phyloP scores from a whole-genome alignment of 37 sponge, comb jelly and placozoan species.

The Diacarnus erythraeanus region DNA sequence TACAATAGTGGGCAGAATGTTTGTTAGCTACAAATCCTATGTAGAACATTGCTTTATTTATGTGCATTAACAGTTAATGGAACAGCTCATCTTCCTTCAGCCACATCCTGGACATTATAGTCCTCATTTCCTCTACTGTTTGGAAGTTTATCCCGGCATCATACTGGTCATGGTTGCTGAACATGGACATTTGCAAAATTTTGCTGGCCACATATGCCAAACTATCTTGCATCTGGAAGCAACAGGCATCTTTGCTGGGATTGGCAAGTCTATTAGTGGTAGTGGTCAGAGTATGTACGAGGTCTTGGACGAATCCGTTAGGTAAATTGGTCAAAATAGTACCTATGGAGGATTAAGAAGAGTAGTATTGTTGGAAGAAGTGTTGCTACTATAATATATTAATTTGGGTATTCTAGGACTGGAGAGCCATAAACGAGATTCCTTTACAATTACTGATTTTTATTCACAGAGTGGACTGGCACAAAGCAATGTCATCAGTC shows the following conservation, averaged over 20 bases:
- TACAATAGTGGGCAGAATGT: too few species aligned
- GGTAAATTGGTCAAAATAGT: too few species aligned
- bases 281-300: constrained; percentile 28
- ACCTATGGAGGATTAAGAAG: too few species aligned
- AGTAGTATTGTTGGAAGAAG: too few species aligned
- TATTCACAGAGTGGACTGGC: too few species aligned
- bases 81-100: constrained; percentile 67
- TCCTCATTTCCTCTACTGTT: constrained; percentile 62
- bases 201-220: constrained; percentile 40
- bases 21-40: too few species aligned
- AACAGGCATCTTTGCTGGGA: not conserved
- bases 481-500: too few species aligned
- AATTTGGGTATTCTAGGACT: too few species aligned
- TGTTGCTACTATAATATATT: too few species aligned
- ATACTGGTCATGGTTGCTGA: constrained; percentile 60
- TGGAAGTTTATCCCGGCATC: constrained; percentile 64
- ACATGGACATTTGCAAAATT: constrained; percentile 5
- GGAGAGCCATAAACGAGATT: too few species aligned
- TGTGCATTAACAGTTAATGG: constrained; percentile 37
- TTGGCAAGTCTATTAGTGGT: not conserved
- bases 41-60: not conserved
- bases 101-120: constrained; percentile 15
- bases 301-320: constrained; percentile 26
- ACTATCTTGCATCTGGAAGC: constrained; percentile 7
- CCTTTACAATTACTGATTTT: too few species aligned